Conservation (phyloP, 2,113 vertebrate species). For the Prochilodus magdalenae region DNA sequence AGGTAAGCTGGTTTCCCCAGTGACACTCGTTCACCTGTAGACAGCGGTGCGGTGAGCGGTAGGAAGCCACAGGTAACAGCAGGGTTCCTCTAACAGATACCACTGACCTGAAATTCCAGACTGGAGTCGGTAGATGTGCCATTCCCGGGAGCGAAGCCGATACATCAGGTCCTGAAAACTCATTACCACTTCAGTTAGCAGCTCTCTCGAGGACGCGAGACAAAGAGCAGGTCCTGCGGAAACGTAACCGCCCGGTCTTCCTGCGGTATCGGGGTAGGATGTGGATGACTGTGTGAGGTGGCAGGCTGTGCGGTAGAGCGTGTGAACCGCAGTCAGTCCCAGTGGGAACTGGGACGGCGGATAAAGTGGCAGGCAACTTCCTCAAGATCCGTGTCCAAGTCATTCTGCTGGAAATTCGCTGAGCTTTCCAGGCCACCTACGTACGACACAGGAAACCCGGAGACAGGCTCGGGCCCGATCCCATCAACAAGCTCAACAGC, state of each 20-base stretch:
- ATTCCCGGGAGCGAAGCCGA: no score
- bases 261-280: background rate
- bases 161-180: no score
- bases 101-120: no score
- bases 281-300: slow-evolving; percentile 27
- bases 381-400: background rate
- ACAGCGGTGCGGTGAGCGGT: no score
- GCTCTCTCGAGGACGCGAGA: no score
- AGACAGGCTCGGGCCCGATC: no score
- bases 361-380: background rate
- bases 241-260: slow-evolving; percentile 35
- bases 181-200: no score
- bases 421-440: background rate
- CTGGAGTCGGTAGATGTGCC: no score
- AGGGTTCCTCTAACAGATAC: background rate
- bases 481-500: no score
- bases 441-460: background rate
- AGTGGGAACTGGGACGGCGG: background rate
- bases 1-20: no score
- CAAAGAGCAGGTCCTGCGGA: background rate
- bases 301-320: slow-evolving; percentile 1
- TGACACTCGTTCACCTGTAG: no score
- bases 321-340: slow-evolving; percentile 31
- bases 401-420: background rate
- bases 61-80: no score